These are phyloP conservation scores for Rhopalosiphum maidis DNA, from an alignment of 1,140 invertebrate species.

Conservation along the genomic window DNA sequence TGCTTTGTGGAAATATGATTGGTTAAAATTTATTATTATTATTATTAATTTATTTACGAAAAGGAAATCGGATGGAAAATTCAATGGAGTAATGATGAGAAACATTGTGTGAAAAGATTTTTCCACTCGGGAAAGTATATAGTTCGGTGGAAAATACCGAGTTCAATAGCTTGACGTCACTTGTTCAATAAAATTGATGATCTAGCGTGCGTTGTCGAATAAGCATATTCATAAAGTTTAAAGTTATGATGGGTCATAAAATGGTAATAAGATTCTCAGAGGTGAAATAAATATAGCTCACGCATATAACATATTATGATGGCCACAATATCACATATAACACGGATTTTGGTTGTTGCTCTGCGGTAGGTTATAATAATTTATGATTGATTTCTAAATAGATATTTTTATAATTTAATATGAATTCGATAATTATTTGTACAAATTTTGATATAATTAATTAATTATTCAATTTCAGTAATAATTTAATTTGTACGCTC, in stretches of 20 bases:
- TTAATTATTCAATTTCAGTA: too few species aligned
- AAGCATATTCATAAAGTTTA: background rate
- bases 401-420: background rate
- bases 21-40: slow-evolving; percentile 10
- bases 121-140: background rate
- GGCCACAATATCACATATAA: background rate
- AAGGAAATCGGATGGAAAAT: background rate
- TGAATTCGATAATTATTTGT: background rate
- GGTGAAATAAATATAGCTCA: background rate
- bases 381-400: background rate
- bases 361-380: background rate
- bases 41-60: background rate
- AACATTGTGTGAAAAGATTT: background rate
- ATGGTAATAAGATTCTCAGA: slow-evolving; percentile 11
- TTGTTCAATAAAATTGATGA: background rate
- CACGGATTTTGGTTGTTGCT: background rate
- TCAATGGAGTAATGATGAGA: background rate
- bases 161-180: background rate
- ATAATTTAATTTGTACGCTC: too few species aligned
- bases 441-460: background rate
- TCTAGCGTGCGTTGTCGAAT: background rate
- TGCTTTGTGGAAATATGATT: background rate
- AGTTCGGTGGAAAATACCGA: background rate
- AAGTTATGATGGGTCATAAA: background rate
- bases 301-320: background rate